Percentiles rank a stretch among this genome's conserved stretches.
Evolutionary conservation across 2,797 vertebrate genomes (phyloP).

Genomic region (Toxotes lorentzi): DNA sequence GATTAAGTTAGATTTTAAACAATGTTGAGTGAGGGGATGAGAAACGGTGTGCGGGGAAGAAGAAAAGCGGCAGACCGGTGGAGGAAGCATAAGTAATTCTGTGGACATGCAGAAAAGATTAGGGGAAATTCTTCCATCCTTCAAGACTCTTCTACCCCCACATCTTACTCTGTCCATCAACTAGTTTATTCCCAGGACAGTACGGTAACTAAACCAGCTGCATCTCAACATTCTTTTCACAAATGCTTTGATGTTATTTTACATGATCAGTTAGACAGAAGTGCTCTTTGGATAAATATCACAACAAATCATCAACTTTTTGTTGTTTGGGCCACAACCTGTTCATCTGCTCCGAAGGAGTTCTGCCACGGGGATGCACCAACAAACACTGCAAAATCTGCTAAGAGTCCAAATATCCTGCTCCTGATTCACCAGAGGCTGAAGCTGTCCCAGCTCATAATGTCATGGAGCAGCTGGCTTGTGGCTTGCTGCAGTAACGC

Average conservation of each 20-base stretch:
- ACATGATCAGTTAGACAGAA: background rate
- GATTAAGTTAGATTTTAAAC: slow-evolving; percentile 62
- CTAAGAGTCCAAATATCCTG: slow-evolving; percentile 3
- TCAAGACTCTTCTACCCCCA: slow-evolving; percentile 26
- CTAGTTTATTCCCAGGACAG: background rate
- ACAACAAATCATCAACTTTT: slow-evolving; percentile 1
- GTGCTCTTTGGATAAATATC: background rate
- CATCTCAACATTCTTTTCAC: background rate
- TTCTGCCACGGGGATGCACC: background rate
- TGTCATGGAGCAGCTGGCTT: slow-evolving; percentile 53
- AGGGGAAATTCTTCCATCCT: slow-evolving; percentile 26
- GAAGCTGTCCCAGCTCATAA: slow-evolving; percentile 34
- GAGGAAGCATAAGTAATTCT: slow-evolving; percentile 61
- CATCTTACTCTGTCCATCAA: slow-evolving; percentile 27
- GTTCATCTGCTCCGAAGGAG: background rate
- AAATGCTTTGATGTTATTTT: background rate
- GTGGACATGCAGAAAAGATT: slow-evolving; percentile 53
- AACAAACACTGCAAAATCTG: background rate
- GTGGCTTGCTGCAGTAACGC: slow-evolving; percentile 19
- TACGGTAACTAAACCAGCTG: slow-evolving; percentile 4
- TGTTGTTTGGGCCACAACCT: background rate
- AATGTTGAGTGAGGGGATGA: slow-evolving; percentile 38
- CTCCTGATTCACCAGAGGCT: slow-evolving; percentile 1
- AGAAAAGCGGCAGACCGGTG: slow-evolving; percentile 26
- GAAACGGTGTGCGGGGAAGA: background rate